Evolutionary conservation across 2,888 invertebrate species (phyloP).

Genomic region (Melanargia galathea): DNA sequence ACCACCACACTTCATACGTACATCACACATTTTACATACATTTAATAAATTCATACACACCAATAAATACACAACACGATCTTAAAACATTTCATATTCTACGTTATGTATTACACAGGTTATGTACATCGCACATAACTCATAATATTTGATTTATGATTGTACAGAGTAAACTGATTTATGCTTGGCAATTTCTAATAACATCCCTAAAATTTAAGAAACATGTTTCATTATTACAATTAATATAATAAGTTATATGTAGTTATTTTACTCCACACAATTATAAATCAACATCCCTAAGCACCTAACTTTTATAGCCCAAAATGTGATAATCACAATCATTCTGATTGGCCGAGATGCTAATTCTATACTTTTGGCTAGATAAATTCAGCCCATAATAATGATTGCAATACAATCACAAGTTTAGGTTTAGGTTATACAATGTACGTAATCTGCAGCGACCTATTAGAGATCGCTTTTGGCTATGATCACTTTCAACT

Average conservation of each 20-base stretch:
- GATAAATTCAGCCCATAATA: not conserved
- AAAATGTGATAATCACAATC: not conserved
- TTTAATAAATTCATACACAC: too few relatives aligned
- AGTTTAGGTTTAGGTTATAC: not conserved
- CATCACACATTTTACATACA: too few relatives aligned
- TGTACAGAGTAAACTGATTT: not conserved
- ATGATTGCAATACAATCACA: not conserved
- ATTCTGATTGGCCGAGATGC: not conserved
- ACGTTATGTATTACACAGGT: constrained; percentile 51
- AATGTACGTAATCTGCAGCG: constrained; percentile 51
- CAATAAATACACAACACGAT: constrained; percentile 78
- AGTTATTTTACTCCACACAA: not conserved
- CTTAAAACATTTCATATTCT: constrained; percentile 61
- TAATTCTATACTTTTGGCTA: not conserved
- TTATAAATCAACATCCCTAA: not conserved
- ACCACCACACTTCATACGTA: constrained; percentile 58
- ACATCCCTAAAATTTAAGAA: not conserved
- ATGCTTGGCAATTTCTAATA: not conserved
- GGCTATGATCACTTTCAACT: constrained; percentile 59
- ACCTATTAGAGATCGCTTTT: constrained; percentile 68
- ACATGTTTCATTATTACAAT: too few relatives aligned
- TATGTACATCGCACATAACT: constrained; percentile 42
- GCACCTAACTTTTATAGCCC: not conserved
- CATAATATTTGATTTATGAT: not conserved
- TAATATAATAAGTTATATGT: too few relatives aligned